Base-by-base conservation (phyloP, 23 tunicate genomes). In the Phallusia fumigata region DNA sequence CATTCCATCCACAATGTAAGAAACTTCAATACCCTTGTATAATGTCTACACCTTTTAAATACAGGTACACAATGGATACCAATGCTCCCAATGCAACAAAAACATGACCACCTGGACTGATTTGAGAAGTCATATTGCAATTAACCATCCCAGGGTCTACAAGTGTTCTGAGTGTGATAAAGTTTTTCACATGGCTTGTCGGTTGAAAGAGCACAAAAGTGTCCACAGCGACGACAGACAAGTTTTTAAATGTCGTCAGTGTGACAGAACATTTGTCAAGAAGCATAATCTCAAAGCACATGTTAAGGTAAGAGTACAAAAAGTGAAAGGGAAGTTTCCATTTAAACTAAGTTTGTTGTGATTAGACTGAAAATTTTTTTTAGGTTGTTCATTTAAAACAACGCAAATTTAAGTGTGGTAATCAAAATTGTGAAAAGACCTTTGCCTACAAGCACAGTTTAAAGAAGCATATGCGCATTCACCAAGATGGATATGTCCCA, bases 241-340 rank as follows among this genome's bases (percentile, higher is more conserved):
- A 52, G 89, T 90, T 24, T 90, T 52, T 73, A 81, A 85, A 35
- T 90, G 95, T 51, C 28, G 52, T 0, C 79, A 85, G 30, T 90
- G 95, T 65, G 80, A 85, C 15, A 64, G 84, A 11, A 90, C 85
- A 11, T 90, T 90, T 82, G 88, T 88, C 21, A 85, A 78, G 31
- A 90, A 90, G 64, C 36, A 21, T 81, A 88, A 88, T 65, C 32
- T 90, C 36, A 90, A 81, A 36, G 75, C 73, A 16, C 95, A 90
- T 78, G 32, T 90, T 0, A 81, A 76, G 52, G 88, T 84, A 76
- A 53, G 30, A 19, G 16, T 40, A 21, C n/a, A n/a, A n/a, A n/a
- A 52, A 18, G 65, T 52, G 65, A 19, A 52, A 52, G 18, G 65
- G 18, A 19, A 52, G 18, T 18, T 19, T 52, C 19, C 19, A 19